Evolutionary conservation across 2,888 invertebrate species (phyloP).

Genomic region (Cecidostiba fungosa): DNA sequence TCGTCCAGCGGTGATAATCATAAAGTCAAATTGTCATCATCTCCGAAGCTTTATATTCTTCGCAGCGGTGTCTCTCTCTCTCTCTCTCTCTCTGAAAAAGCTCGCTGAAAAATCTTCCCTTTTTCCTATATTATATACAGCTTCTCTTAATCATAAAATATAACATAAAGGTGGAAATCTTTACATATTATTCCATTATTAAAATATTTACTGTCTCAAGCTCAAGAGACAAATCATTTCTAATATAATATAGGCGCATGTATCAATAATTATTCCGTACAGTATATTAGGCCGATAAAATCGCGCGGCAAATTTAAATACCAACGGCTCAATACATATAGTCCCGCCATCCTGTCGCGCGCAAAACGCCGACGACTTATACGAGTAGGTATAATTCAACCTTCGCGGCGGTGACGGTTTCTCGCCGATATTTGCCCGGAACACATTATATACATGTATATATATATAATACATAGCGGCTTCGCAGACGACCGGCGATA

Average conservation of each 20-base stretch:
- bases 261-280: too few relatives aligned
- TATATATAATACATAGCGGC: neutral
- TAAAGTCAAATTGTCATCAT: slow-evolving; percentile 36
- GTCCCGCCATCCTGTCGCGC: slow-evolving; percentile 3
- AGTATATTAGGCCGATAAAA: too few relatives aligned
- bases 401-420: neutral
- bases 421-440: slow-evolving; percentile 24
- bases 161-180: too few relatives aligned
- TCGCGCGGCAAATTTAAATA: too few relatives aligned
- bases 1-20: slow-evolving; percentile 34
- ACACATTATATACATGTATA: neutral
- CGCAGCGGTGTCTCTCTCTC: neutral
- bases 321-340: too few relatives aligned
- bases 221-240: too few relatives aligned
- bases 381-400: neutral
- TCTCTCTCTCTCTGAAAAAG: too few relatives aligned
- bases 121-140: neutral
- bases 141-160: neutral
- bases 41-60: slow-evolving; percentile 6
- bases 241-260: too few relatives aligned
- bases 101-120: neutral
- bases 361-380: neutral
- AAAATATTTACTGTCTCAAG: too few relatives aligned
- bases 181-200: too few relatives aligned
- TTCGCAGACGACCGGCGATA: neutral